Base-by-base conservation (phyloP, 2,797 vertebrate genomes). In the Neostethus bicornis region DNA sequence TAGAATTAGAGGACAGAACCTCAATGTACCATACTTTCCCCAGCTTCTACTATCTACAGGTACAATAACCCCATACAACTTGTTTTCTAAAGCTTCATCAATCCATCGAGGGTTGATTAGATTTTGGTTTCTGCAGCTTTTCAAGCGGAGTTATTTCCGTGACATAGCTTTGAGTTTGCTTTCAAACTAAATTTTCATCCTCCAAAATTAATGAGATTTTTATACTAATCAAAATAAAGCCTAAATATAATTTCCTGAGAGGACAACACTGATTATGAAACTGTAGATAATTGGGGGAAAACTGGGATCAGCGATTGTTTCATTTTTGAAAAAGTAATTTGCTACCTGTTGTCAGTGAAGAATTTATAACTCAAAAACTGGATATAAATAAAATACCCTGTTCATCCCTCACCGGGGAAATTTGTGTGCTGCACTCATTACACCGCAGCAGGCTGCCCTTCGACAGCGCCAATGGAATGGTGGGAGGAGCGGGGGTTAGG, bases 131-230 rank as follows among this genome's bases (percentile, higher is more conserved):
- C 42, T 13, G 42, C 23, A 20, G 20, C 39, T 41, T 66, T 46
- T 9, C 38, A 66, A 28, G 24, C 20, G 11, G 31, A 44, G 3
- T 35, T 37, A 28, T 42, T 51, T 53, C 43, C 13, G 20, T 48
- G 26, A 45, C 28, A 31, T 4, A 31, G 38, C n/a, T 41, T 17
- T 34, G 19, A 45, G 21, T 26, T 1, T 14, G 28, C 39, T 17
- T 39, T 43, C 61, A 8, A 53, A 75, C 16, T n/a, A 21, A n/a
- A 43, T 51, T 70, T 35, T 25, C 11, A 49, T 42, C 45, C 16
- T 17, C 12, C 9, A 2, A 28, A n/a, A 63, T 59, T 19, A 31
- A 49, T 62, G n/a, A n/a, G n/a, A n/a, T n/a, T n/a, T n/a, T n/a
- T n/a, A n/a, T n/a, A n/a, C n/a, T n/a, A n/a, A n/a, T n/a, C n/a